Percentiles rank a stretch among this genome's conserved stretches.
phyloP scores from a whole-genome alignment of 2,113 vertebrate genomes.

The Callorhinus ursinus region DNA sequence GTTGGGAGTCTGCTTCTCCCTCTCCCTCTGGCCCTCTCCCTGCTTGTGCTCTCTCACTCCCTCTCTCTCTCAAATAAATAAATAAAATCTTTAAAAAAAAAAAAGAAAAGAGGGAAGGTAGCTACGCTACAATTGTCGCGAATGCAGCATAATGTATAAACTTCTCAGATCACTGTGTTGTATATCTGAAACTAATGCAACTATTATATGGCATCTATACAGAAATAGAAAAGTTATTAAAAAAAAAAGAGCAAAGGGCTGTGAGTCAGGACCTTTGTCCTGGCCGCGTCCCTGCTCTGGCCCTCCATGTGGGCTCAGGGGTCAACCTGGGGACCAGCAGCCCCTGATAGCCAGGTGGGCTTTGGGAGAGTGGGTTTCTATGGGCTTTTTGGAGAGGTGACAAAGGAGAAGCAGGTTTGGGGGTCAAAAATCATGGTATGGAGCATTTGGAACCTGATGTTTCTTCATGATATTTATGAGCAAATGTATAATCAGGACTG shows the following conservation, averaged over 20 bases:
- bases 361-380: background rate
- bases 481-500: background rate
- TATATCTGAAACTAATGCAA: background rate
- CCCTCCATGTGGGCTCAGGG: background rate
- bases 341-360: background rate
- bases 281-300: fast-evolving
- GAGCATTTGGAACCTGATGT: background rate
- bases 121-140: background rate
- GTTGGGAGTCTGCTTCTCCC: too few relatives aligned
- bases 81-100: too few relatives aligned
- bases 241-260: background rate
- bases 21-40: too few relatives aligned
- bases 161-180: background rate
- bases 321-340: background rate
- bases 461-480: background rate
- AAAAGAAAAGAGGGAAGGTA: background rate
- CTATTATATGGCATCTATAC: background rate
- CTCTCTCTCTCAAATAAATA: too few relatives aligned
- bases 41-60: too few relatives aligned
- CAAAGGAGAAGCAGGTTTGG: background rate
- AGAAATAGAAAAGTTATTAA: background rate
- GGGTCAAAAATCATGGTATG: background rate
- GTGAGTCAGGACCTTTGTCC: background rate
- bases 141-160: background rate
- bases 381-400: background rate